phyloP scores from a whole-genome alignment of 2,888 invertebrate genomes.

The Agrotis exclamationis region DNA sequence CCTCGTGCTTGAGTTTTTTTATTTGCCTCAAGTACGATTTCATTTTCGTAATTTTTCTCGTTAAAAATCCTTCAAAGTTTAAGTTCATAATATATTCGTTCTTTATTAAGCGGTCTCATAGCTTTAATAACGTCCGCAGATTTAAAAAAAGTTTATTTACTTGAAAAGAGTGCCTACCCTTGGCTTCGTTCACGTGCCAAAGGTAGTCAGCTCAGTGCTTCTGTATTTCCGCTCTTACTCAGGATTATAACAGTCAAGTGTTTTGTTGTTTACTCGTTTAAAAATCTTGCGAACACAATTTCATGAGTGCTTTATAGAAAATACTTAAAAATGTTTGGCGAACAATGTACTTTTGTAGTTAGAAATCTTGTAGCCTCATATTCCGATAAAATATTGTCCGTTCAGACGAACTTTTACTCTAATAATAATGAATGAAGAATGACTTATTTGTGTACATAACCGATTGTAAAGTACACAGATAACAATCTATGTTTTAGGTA shows the following conservation, averaged over 20 bases:
- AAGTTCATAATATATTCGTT: conserved; percentile 17
- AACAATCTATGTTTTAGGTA: not conserved
- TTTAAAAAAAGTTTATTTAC: not conserved
- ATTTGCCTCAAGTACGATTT: conserved; percentile 44
- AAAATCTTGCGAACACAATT: not conserved
- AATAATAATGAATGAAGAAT: not conserved
- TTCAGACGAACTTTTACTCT: not conserved
- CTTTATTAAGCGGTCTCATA: conserved; percentile 11
- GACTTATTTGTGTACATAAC: not conserved
- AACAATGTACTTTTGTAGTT: not conserved
- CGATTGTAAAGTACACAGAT: not conserved
- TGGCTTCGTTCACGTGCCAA: conserved; percentile 22
- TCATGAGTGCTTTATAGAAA: not conserved
- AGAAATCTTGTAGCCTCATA: no score
- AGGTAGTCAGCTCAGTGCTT: conserved; percentile 19
- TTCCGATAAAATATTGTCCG: no score
- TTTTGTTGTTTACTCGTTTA: conserved; percentile 20
- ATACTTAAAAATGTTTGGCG: not conserved
- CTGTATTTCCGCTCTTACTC: conserved; percentile 8
- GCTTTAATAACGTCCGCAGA: not conserved
- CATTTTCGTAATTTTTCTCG: conserved; percentile 32
- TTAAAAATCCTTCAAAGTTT: conserved; percentile 19
- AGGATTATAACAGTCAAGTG: conserved; percentile 18
- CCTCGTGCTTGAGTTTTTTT: conserved; percentile 40
- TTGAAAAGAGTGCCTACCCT: conserved; percentile 19